phyloP scores from a whole-genome alignment of 1,140 invertebrate genomes.

The Mizuhopecten yessoensis region DNA sequence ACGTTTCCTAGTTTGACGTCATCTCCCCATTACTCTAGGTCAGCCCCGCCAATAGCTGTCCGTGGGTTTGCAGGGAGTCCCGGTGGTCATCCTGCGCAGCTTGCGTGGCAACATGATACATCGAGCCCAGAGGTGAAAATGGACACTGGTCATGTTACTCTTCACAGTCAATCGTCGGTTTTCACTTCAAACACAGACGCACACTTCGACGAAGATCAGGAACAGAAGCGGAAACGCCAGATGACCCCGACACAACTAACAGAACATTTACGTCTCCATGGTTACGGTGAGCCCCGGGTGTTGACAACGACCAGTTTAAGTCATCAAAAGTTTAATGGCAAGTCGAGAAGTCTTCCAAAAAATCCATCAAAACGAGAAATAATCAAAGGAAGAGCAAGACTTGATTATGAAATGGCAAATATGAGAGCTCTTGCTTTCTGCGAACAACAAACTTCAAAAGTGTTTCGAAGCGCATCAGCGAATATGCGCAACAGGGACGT shows the following conservation, averaged over 20 bases:
- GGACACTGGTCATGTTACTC: background rate
- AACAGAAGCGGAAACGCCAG: background rate
- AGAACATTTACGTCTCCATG: conserved; percentile 52
- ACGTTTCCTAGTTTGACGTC: background rate
- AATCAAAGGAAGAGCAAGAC: conserved; percentile 74
- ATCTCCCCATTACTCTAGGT: background rate
- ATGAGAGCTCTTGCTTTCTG: conserved; percentile 75
- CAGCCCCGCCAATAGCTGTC: background rate
- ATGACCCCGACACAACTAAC: conserved; percentile 49
- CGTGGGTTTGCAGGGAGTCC: background rate
- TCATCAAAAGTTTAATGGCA: conserved; percentile 43
- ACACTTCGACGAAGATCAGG: background rate
- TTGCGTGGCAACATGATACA: background rate
- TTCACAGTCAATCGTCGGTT: background rate
- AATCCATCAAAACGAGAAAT: conserved; percentile 74
- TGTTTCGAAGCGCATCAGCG: conserved; percentile 74
- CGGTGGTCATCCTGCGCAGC: background rate
- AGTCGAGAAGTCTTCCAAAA: conserved; percentile 61
- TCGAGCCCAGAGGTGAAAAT: background rate
- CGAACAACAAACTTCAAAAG: conserved; percentile 70
- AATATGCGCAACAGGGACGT: conserved; percentile 73
- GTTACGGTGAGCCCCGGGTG: conserved; percentile 49
- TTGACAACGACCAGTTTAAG: conserved; percentile 47
- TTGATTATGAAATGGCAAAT: conserved; percentile 78
- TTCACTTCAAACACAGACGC: background rate